Conservation (phyloP, 2,888 invertebrate genomes). For the Agrochola lychnidis region DNA sequence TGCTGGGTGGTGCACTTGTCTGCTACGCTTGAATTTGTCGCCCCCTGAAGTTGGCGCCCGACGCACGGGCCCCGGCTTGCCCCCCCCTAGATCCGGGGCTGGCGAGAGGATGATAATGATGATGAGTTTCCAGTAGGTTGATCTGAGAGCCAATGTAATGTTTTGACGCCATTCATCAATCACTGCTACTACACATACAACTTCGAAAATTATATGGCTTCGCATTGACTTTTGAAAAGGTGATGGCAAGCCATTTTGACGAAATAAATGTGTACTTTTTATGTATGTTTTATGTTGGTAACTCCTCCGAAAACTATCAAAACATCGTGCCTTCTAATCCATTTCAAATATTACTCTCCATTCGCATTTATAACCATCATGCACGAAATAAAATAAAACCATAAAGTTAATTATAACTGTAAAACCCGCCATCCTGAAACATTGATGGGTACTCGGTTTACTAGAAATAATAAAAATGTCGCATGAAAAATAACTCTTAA, state of each 20-base stretch:
- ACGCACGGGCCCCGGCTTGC: too few species aligned
- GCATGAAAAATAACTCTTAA: slow-evolving; percentile 56
- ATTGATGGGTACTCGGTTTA: slow-evolving; percentile 39
- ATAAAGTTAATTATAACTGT: slow-evolving; percentile 52
- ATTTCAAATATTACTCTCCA: background rate
- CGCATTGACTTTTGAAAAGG: background rate
- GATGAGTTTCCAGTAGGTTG: too few species aligned
- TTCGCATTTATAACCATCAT: slow-evolving; percentile 4
- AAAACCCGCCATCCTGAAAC: slow-evolving; percentile 43
- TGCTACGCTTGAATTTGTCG: too few species aligned
- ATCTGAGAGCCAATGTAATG: too few species aligned
- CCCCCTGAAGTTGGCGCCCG: too few species aligned
- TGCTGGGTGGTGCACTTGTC: too few species aligned
- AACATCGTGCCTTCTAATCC: slow-evolving; percentile 5
- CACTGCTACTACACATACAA: background rate
- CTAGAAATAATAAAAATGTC: slow-evolving; percentile 56
- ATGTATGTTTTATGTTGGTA: too few species aligned
- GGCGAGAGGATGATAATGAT: too few species aligned
- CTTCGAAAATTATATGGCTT: background rate
- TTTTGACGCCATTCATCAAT: too few species aligned
- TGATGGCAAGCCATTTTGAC: background rate
- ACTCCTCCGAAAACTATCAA: too few species aligned
- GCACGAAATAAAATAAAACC: slow-evolving; percentile 43
- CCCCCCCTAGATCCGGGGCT: too few species aligned
- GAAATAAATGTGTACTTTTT: background rate